phyloP scores from a whole-genome alignment of 2,113 vertebrate species.

The Garra rufa region DNA sequence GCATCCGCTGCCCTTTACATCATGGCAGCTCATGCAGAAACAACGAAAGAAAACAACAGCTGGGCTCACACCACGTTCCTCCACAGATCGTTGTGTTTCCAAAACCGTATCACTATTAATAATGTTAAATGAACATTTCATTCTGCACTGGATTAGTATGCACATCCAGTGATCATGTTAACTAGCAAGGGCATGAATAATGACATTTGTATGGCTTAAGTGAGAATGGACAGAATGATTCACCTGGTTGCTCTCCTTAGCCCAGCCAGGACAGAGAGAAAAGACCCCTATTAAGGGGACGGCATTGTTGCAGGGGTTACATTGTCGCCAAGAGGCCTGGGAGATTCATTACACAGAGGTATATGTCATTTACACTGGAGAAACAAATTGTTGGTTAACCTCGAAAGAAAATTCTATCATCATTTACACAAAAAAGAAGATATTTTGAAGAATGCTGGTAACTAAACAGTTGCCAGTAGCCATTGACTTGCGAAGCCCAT shows the following conservation, averaged over 20 bases:
- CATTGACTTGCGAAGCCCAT: not conserved
- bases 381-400: not conserved
- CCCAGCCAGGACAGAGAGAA: not conserved
- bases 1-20: conserved; percentile 20
- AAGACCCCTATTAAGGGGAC: not conserved
- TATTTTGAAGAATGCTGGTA: not conserved
- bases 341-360: not conserved
- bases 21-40: conserved; percentile 45
- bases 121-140: conserved; percentile 46
- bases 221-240: not conserved
- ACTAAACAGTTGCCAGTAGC: not conserved
- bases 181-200: conserved; percentile 49
- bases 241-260: not conserved
- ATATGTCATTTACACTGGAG: not conserved
- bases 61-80: conserved; percentile 27
- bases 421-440: not conserved
- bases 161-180: conserved; percentile 31
- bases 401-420: not conserved
- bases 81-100: not conserved
- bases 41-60: conserved; percentile 38
- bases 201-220: conserved; percentile 8
- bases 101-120: conserved; percentile 47
- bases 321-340: not conserved
- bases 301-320: not conserved
- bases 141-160: conserved; percentile 34